Conservation (phyloP, 2,888 invertebrate species). For the Chalcis sispes region DNA sequence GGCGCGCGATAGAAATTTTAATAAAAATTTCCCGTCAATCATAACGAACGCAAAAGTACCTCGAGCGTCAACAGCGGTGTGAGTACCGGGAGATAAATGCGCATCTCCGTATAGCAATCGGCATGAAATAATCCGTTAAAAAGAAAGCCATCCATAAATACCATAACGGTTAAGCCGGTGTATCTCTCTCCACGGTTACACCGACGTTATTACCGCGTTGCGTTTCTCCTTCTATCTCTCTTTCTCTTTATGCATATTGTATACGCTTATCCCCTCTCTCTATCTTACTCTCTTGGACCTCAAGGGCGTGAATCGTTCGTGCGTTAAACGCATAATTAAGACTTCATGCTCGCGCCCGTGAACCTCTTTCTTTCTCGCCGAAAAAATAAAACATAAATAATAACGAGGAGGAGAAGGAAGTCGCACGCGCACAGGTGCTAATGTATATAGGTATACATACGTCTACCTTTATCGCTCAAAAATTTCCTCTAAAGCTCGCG, state of each 20-base stretch:
- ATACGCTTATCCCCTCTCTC: background rate
- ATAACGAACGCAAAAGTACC: too few species aligned
- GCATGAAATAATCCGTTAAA: constrained; percentile 40
- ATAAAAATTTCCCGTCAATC: too few species aligned
- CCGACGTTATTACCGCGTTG: too few species aligned
- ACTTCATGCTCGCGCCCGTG: constrained; percentile 24
- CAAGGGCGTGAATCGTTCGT: constrained; percentile 43
- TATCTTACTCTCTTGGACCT: background rate
- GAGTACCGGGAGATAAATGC: too few species aligned
- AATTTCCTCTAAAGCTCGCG: constrained; percentile 26
- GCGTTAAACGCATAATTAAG: constrained; percentile 47
- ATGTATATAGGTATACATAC: too few species aligned
- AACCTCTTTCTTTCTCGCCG: too few species aligned
- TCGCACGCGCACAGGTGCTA: background rate
- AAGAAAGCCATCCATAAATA: constrained; percentile 32
- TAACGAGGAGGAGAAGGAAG: background rate
- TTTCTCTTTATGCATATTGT: background rate
- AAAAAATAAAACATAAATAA: background rate
- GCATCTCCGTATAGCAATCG: constrained; percentile 8
- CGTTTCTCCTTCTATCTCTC: too few species aligned
- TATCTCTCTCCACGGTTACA: too few species aligned
- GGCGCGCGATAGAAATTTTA: too few species aligned
- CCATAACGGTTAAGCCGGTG: background rate
- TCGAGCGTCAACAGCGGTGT: too few species aligned
- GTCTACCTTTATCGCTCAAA: background rate